Evolutionary conservation across 2,888 invertebrate genomes (phyloP).

Genomic region (Standfussiana lucernea): DNA sequence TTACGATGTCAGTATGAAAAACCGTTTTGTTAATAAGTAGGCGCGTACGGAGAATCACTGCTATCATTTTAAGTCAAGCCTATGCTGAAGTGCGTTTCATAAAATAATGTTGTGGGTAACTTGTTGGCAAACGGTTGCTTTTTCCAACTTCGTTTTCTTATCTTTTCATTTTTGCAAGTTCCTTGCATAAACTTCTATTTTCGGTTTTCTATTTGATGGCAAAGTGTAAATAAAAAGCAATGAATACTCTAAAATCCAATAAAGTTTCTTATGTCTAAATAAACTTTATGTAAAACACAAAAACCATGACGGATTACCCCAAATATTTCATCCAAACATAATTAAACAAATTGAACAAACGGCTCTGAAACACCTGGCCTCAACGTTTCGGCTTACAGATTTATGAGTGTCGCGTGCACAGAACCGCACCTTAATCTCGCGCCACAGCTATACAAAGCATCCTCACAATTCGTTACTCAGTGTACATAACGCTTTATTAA

Average conservation of each 20-base stretch:
- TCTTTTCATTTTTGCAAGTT: background rate
- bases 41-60: constrained; percentile 4
- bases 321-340: constrained; percentile 40
- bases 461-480: constrained; percentile 59
- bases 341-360: constrained; percentile 52
- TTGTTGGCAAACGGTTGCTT: constrained; percentile 2
- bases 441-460: constrained; percentile 36
- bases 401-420: constrained; percentile 64
- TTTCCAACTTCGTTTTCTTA: background rate
- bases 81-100: background rate
- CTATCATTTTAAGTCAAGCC: constrained; percentile 10
- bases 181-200: background rate
- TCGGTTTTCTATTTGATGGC: background rate
- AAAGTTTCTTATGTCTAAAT: background rate
- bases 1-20: constrained; percentile 51
- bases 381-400: constrained; percentile 55
- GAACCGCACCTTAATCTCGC: constrained; percentile 64
- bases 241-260: background rate
- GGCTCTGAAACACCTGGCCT: constrained; percentile 52
- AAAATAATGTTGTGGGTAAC: background rate
- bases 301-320: background rate
- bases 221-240: background rate
- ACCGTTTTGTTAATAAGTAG: constrained; percentile 43
- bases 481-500: constrained; percentile 70
- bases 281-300: background rate